Base-by-base conservation (phyloP, 2,113 vertebrate genomes). In the Megatriorchis doriae region DNA sequence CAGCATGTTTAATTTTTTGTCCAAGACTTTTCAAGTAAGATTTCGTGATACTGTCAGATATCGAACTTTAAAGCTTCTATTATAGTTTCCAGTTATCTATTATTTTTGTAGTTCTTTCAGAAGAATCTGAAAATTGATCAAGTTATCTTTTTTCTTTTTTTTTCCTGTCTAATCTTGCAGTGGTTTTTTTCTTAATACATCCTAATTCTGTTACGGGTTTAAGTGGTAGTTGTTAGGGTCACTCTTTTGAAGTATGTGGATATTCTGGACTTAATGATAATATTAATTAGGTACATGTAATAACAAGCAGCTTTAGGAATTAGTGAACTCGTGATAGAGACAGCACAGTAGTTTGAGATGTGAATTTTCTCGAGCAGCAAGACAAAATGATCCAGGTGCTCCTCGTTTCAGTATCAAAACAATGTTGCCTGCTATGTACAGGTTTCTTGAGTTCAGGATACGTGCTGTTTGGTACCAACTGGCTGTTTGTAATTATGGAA, bases 81-180 rank as follows among this genome's bases (percentile, higher is more conserved):
- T 95, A 87, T 7, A 55, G 36, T 84, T 94, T 89, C 70, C 74
- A 97, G 91, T 80, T 92, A 91, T 95, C 95, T 94, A 7, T 89
- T 91, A 95, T 87, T 94, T 97, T 87, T 97, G 81, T 95, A 94
- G 81, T 70, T 94, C 84, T 94, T 92, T 95, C 70, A 95, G 91
- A 95, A 94, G 81, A 91, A 79, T 87, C 84, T 79, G 70, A 84
- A 97, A 96, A 92, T 85, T 93, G 86, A 93, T 97, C 62, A 85
- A 90, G 4, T 91, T 92, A 7, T 56, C 45, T 67, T 66, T 72
- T 66, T 36, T 48, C 31, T 45, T 55, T 42, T 22, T n/a, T 38
- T 4, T 5, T 42, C 27, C 32, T 73, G 34, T 82, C 70, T 96
- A 61, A 89, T 96, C 45, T 89, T 79, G 18, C 74, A 71, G 56